Evolutionary conservation across 2,113 vertebrate species (phyloP), one percentile per base, ranked within the genome.

Genomic region (Phocoena phocoena): DNA sequence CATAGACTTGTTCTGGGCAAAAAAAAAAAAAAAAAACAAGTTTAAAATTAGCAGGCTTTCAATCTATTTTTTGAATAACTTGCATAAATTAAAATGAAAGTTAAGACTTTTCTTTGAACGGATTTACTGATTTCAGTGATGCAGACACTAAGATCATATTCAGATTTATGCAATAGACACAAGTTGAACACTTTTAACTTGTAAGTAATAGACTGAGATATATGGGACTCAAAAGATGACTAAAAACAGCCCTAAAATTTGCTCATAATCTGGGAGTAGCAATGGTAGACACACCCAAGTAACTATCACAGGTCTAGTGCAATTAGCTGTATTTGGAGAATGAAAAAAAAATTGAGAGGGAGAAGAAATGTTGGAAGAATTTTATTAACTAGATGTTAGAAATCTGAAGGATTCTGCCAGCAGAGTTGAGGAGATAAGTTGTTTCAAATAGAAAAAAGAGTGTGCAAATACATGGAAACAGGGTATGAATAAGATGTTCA

Each of bases 361-460:
- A 84, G 33, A 93, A 31, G 36, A 96, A 80, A 71, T 83, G 4
- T 4, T 84, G 26, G 25, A 13, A 25, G 20, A 68, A 28, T 83
- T 94, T 95, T 3, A 80, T 55, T 11, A 84, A 82, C 33, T 65
- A 70, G 31, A 47, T 50, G 8, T 84, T 74, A 80, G 90, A 93
- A 83, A 33, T 88, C 25, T 68, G 62, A 84, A 83, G 31, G 6
- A 60, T 96, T 87, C 85, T 83, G 15, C 10, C 36, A 8, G 12
- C 18, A 73, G 58, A 87, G 11, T n/a, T 83, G 62, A 89, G 38
- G 36, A 90, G 23, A 88, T 12, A 38, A 60, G 8, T 93, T 4
- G 50, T 94, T 94, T 90, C 50, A 94, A 83, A 13, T 63, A 63
- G 20, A 70, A 95, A 62, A 47, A 96, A 68, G 28, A 58, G 8